Conservation (phyloP, 2,113 vertebrate species). For the Mastomys coucha region DNA sequence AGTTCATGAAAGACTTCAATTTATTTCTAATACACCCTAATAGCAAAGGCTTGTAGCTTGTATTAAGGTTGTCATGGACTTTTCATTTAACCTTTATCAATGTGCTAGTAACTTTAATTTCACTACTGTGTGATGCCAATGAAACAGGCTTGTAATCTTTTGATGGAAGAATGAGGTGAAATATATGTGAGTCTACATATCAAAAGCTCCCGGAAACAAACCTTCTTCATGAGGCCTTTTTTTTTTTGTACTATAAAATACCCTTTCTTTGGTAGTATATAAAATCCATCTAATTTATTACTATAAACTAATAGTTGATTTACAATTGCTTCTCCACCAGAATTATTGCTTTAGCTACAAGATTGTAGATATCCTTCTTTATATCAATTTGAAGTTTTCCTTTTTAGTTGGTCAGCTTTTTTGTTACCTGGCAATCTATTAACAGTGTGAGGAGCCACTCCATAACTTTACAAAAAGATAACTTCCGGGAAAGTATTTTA, state of each 20-base stretch:
- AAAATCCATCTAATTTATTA: too few relatives aligned
- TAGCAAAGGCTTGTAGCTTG: too few relatives aligned
- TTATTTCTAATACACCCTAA: background rate
- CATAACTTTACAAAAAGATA: background rate
- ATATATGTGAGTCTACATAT: background rate
- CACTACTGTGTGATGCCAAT: background rate
- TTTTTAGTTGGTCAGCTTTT: background rate
- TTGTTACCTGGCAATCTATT: background rate
- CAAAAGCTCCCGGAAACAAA: background rate
- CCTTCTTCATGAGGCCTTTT: too few relatives aligned
- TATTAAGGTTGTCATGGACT: background rate
- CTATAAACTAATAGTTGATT: background rate
- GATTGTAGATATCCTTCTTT: background rate
- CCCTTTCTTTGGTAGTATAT: background rate
- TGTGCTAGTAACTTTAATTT: too few relatives aligned
- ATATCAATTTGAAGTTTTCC: background rate
- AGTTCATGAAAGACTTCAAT: background rate
- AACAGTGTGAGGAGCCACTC: background rate
- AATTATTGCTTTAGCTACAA: background rate
- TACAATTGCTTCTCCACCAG: background rate
- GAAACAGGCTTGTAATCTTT: background rate
- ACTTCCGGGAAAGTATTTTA: background rate
- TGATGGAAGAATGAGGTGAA: background rate
- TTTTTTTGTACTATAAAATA: background rate
- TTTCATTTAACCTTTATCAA: background rate